These are phyloP conservation scores for Sturmia bella DNA, from an alignment of 2,888 invertebrate genomes.

Conservation along the genomic window DNA sequence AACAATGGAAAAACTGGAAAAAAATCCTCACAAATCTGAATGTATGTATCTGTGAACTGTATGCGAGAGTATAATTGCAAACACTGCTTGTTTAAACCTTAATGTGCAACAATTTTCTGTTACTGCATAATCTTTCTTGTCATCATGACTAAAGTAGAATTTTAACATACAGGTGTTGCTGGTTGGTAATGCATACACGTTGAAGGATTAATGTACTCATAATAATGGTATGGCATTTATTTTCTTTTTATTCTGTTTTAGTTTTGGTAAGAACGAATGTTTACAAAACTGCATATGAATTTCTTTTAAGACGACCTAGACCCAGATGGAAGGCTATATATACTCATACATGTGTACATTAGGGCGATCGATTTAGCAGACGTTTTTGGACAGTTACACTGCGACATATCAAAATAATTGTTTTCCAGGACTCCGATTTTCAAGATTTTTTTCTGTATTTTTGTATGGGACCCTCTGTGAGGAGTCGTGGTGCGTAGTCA, in stretches of 20 bases:
- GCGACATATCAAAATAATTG: too few species aligned
- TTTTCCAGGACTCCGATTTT: too few species aligned
- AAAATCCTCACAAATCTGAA: slow-evolving; percentile 7
- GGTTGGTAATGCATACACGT: too few species aligned
- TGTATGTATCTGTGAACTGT: slow-evolving; percentile 4
- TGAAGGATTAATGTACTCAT: slow-evolving; percentile 26
- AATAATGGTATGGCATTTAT: not conserved
- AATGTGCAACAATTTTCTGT: slow-evolving; percentile 38
- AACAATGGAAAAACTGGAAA: not conserved
- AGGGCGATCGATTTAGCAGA: too few species aligned
- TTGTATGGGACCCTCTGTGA: too few species aligned
- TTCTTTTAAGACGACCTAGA: slow-evolving; percentile 21
- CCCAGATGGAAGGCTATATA: not conserved
- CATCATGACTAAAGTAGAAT: slow-evolving; percentile 3
- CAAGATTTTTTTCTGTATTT: too few species aligned
- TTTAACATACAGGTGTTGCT: not conserved
- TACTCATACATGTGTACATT: too few species aligned
- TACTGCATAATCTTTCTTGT: slow-evolving; percentile 15
- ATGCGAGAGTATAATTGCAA: slow-evolving; percentile 7
- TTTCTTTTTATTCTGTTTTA: not conserved
- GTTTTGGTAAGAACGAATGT: not conserved
- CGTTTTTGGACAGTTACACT: too few species aligned
- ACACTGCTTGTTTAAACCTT: slow-evolving; percentile 40
- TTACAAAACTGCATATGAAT: not conserved
- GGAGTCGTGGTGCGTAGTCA: too few species aligned